Evolutionary conservation across 92 coral and sea anemone species (phyloP).

Genomic region (Zoanthus gigantus): DNA sequence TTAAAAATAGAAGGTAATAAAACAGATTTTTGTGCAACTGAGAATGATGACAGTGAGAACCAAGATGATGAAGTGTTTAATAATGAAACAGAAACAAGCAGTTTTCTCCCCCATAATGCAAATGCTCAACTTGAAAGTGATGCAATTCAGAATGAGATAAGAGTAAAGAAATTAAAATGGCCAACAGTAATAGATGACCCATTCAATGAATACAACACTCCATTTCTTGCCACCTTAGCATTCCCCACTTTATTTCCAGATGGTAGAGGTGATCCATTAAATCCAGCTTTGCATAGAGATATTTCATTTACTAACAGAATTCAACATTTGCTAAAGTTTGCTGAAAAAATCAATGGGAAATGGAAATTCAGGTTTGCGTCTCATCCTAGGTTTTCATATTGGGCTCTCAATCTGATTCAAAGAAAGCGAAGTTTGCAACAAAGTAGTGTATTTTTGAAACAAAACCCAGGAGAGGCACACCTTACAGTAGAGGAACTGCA

Average conservation of each 20-base stretch:
- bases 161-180: constrained; percentile 48
- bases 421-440: constrained; percentile 52
- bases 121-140: constrained; percentile 60
- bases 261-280: constrained; percentile 63
- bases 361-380: constrained; percentile 61
- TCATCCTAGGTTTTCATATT: constrained; percentile 23
- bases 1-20: constrained; percentile 45
- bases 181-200: constrained; percentile 58
- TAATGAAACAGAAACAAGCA: constrained; percentile 41
- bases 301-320: constrained; percentile 46
- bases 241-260: constrained; percentile 31
- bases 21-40: constrained; percentile 11
- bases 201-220: constrained; percentile 64
- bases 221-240: constrained; percentile 60
- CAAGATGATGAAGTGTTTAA: constrained; percentile 48
- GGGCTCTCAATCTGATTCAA: constrained; percentile 57
- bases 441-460: constrained; percentile 15
- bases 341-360: constrained; percentile 45
- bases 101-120: constrained; percentile 54
- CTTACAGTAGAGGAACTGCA: constrained; percentile 43
- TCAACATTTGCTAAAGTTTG: constrained; percentile 58
- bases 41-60: constrained; percentile 9
- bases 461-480: neutral
- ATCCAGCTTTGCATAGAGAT: constrained; percentile 55
- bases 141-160: constrained; percentile 48